Evolutionary conservation across 2,113 vertebrate genomes (phyloP).

Genomic region (Pseudorectes ferrugineus): DNA sequence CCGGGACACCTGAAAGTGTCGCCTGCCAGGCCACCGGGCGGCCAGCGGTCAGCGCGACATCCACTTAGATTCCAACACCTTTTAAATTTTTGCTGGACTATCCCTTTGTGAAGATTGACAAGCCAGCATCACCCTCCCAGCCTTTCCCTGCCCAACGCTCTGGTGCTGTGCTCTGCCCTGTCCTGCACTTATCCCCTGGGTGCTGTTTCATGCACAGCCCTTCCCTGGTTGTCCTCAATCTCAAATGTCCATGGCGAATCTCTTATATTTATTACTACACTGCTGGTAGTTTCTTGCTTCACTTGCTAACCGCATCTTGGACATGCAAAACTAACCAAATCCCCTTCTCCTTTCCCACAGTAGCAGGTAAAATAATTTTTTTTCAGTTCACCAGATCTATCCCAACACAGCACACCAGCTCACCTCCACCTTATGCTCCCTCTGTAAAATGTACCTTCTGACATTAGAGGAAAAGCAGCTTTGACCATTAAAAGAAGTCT

Average conservation of each 20-base stretch:
- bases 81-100: background rate
- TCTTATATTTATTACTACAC: background rate
- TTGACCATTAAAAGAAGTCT: background rate
- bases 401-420: fast-evolving
- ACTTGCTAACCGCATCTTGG: background rate
- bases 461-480: background rate
- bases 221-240: background rate
- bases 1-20: too few species aligned
- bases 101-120: background rate
- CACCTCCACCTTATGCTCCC: background rate
- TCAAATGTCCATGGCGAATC: background rate
- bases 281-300: background rate
- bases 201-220: background rate
- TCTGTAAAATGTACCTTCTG: background rate
- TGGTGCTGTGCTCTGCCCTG: background rate
- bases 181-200: background rate
- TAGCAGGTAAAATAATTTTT: background rate
- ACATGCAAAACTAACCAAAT: background rate
- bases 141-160: background rate
- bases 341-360: background rate
- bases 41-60: too few species aligned
- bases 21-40: too few species aligned
- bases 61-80: background rate
- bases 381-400: background rate
- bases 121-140: background rate